Conservation (phyloP, 2,797 vertebrate species). For the Crenichthys baileyi region DNA sequence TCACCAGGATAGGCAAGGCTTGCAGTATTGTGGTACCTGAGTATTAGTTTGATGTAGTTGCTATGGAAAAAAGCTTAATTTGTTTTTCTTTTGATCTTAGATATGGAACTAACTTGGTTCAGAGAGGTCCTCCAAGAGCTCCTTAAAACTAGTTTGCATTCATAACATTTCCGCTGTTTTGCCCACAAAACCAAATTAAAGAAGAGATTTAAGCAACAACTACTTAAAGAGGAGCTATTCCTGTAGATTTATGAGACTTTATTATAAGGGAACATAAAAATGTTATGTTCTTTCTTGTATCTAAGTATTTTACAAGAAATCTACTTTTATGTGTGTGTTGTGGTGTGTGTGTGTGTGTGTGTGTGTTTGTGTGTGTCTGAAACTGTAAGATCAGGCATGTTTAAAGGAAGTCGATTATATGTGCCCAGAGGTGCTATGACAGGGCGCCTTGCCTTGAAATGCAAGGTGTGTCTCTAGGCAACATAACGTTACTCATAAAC, state of each 20-base stretch:
- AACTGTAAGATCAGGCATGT: conserved; percentile 40
- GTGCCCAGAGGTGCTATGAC: conserved; percentile 63
- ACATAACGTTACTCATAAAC: conserved; percentile 67
- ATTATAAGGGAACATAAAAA: not conserved
- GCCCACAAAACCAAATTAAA: conserved; percentile 14
- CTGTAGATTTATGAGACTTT: conserved; percentile 4
- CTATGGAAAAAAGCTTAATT: conserved; percentile 24
- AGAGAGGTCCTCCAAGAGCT: conserved; percentile 14
- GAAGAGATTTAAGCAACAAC: conserved; percentile 4
- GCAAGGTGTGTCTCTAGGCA: conserved; percentile 64
- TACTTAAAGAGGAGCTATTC: conserved; percentile 3
- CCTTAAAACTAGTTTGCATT: conserved; percentile 27
- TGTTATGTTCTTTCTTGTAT: not conserved
- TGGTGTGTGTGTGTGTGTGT: conserved; percentile 2
- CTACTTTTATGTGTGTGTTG: conserved; percentile 14
- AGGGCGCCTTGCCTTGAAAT: conserved; percentile 45
- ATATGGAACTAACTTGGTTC: conserved; percentile 23
- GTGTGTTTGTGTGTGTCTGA: not conserved
- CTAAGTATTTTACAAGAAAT: conserved; percentile 21
- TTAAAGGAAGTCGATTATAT: conserved; percentile 65
- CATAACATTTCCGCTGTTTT: conserved; percentile 20
- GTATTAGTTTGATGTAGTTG: conserved; percentile 26
- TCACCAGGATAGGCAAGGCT: conserved; percentile 48
- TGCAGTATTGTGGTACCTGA: conserved; percentile 24
- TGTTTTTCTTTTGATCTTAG: conserved; percentile 35